phyloP scores from a whole-genome alignment of 2,797 vertebrate genomes.

The Enteromius fasciolatus region DNA sequence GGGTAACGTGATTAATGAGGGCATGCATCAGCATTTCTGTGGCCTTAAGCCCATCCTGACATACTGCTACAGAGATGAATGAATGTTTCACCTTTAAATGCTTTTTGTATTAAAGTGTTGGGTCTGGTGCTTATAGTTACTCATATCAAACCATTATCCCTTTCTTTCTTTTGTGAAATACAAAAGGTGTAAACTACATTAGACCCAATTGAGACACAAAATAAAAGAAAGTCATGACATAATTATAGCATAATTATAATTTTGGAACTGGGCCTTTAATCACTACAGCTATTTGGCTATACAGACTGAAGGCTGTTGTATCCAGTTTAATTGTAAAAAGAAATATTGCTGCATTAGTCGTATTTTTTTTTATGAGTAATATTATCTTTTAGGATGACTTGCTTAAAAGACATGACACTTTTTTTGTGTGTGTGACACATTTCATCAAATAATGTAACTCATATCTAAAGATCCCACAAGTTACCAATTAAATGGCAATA shows the following conservation, averaged over 20 bases:
- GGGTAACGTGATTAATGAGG: constrained; percentile 59
- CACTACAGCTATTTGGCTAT: neutral
- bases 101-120: neutral
- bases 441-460: neutral
- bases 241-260: neutral
- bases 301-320: neutral
- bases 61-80: constrained; percentile 2
- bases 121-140: neutral
- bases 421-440: neutral
- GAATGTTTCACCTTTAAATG: neutral
- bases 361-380: neutral
- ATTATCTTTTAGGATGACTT: neutral
- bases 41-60: constrained; percentile 26
- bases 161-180: neutral
- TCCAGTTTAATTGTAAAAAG: neutral
- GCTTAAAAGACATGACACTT: neutral
- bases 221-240: neutral
- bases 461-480: too few relatives aligned
- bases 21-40: constrained; percentile 50
- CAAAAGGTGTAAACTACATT: neutral
- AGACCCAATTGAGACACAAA: neutral
- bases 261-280: neutral
- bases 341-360: neutral
- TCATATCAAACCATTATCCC: neutral
- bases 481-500: neutral